These are phyloP conservation scores for Willisornis vidua DNA, from an alignment of 2,113 vertebrate species.

Conservation along the genomic window DNA sequence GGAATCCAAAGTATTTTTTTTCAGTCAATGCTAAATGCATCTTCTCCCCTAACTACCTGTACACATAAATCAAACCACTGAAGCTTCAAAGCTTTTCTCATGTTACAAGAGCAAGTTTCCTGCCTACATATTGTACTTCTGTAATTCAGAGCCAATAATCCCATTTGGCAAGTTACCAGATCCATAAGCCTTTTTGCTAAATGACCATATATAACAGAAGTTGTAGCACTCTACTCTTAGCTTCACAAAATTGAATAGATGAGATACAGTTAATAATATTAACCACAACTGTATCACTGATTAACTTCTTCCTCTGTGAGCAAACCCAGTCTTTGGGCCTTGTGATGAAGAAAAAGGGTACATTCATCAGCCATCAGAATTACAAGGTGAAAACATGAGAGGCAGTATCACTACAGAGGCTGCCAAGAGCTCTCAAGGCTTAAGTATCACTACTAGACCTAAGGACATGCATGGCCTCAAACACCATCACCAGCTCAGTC, in stretches of 20 bases:
- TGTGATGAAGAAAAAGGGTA: not conserved
- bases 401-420: not conserved
- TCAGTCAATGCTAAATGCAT: not conserved
- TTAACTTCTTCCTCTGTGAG: not conserved
- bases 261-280: not conserved
- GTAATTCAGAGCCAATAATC: not conserved
- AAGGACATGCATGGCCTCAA: not conserved
- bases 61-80: not conserved
- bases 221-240: not conserved
- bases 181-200: not conserved
- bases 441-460: not conserved
- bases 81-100: not conserved
- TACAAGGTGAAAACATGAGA: not conserved
- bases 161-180: not conserved
- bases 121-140: not conserved
- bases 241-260: not conserved
- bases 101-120: not conserved
- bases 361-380: not conserved
- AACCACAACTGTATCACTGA: not conserved
- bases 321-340: not conserved
- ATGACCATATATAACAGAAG: not conserved
- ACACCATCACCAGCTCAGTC: not conserved
- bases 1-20: not conserved
- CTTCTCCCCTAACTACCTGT: not conserved
- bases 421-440: not conserved